Percentiles rank a stretch among this genome's conserved stretches.
These are phyloP conservation scores for Microcebus griseorufus DNA, from an alignment of 2,113 vertebrate species.

Conservation along the genomic window DNA sequence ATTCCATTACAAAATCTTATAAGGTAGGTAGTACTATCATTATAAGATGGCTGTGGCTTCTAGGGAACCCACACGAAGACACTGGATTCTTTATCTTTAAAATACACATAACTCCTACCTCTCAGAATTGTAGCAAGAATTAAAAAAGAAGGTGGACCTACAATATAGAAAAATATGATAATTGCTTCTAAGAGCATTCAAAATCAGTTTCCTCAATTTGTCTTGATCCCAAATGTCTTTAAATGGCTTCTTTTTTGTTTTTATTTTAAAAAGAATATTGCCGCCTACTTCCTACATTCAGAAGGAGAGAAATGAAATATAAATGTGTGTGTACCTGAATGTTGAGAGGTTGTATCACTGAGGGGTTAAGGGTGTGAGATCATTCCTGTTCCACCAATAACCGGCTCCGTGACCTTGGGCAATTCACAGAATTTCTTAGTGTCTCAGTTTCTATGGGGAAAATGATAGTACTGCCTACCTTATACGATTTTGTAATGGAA, in stretches of 20 bases:
- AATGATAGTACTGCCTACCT: neutral
- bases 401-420: neutral
- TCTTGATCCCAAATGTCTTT: neutral
- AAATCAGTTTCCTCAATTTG: neutral
- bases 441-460: constrained; percentile 19
- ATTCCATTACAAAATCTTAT: constrained; percentile 8
- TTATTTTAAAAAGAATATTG: neutral
- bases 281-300: neutral
- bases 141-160: neutral
- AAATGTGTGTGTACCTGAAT: neutral
- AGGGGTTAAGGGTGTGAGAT: neutral
- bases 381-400: neutral
- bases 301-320: constrained; percentile 23
- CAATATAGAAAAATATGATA: constrained; percentile 12
- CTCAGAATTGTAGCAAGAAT: constrained; percentile 27
- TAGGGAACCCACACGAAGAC: neutral
- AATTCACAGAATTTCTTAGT: constrained; percentile 35
- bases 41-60: neutral
- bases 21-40: neutral
- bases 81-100: neutral
- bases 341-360: neutral
- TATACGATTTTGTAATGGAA: neutral
- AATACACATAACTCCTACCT: neutral
- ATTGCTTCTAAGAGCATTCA: constrained; percentile 13
- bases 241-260: neutral